Evolutionary conservation across 2,113 vertebrate species (phyloP).

Genomic region (Phylloscopus trochilus): DNA sequence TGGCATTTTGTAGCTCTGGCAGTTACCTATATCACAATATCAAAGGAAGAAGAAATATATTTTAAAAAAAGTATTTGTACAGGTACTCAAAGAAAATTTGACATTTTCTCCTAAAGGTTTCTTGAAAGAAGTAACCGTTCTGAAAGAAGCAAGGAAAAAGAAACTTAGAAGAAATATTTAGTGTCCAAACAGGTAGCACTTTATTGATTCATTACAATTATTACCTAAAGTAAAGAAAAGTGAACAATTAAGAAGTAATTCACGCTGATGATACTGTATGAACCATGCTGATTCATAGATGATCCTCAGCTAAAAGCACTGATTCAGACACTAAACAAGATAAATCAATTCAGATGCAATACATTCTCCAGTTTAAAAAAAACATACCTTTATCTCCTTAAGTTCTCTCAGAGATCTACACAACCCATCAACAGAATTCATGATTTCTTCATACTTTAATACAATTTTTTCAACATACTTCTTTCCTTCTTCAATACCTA

Average conservation of each 20-base stretch:
- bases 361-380: not conserved
- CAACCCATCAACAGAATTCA: slow-evolving; percentile 82
- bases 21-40: not conserved
- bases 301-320: not conserved
- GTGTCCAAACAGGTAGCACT: not conserved
- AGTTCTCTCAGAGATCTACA: slow-evolving; percentile 81
- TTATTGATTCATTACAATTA: not conserved
- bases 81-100: not conserved
- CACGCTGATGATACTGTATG: no score
- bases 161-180: not conserved
- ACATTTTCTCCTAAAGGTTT: not conserved
- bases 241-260: not conserved
- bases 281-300: not conserved
- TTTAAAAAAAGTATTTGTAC: not conserved
- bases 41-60: not conserved
- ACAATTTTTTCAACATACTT: slow-evolving; percentile 83
- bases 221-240: not conserved
- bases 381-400: slow-evolving; percentile 82
- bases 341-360: not conserved
- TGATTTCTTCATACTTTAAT: slow-evolving; percentile 82
- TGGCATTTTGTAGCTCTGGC: not conserved
- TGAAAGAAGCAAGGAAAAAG: not conserved
- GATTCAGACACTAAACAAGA: not conserved
- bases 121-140: not conserved
- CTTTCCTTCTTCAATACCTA: slow-evolving; percentile 86